Base-by-base conservation (phyloP, 2,888 invertebrate species). In the Catocala sponsa region DNA sequence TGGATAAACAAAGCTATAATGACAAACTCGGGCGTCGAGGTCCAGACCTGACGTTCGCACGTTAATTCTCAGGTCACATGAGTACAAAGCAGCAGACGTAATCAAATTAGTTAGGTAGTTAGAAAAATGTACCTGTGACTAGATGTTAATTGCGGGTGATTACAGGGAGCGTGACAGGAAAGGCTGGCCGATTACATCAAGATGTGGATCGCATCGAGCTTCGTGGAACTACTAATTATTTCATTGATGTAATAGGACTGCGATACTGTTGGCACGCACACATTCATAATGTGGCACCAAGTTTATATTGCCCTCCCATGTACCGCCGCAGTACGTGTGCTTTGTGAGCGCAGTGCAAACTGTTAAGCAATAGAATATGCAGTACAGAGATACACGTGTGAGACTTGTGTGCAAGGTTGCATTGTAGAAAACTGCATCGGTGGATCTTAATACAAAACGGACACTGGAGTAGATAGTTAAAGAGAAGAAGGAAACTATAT, bases 101-200 rank as follows among this genome's bases (percentile, higher is more conserved):
- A 60, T 55, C 47, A 52, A 73, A 71, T 69, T 59, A 55, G 51
- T 49, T 25, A n/a, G n/a, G n/a, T n/a, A 25, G 47, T 38, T 55
- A 55, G 33, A 60, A 59, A 51, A 60, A 78, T 66, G 63, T 70
- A 69, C 65, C 56, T 64, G 71, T 59, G 63, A 49, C 60, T 68
- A 67, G 62, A 76, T 76, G 81, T 78, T 82, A 87, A 87, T 85
- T 82, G 82, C 70, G 58, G 65, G 65, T 76, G 69, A 86, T 88
- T 85, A 87, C 78, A 55, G 69, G 63, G 79, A 84, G 84, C 89
- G 86, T 86, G 91, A 90, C 91, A 90, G 90, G 90, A 91, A 91
- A 88, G 84, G 80, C 84, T 74, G 73, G 56, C 60, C 77, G 88
- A 90, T 90, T 86, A 82, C 77, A 85, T 83, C 84, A 80, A 79